Evolutionary conservation across 2,113 vertebrate genomes (phyloP).

Genomic region (Xenopus tropicalis): UCB_Xtro_10.0 CM004444.2:99545001-99545500

Average conservation of each 20-base stretch:
- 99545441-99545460: no score
- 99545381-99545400: not conserved
- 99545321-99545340: no score
- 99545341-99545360: no score
- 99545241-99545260: no score
- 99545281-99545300: no score
- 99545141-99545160: not conserved
- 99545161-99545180: not conserved
- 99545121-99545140: not conserved
- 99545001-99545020: slow-evolving; percentile 42
- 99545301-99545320: no score
- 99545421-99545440: no score
- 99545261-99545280: no score
- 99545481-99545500: no score
- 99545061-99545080: slow-evolving; percentile 22
- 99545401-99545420: no score
- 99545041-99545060: slow-evolving; percentile 20
- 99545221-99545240: not conserved
- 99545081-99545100: not conserved
- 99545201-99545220: not conserved
- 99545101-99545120: not conserved
- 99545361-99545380: not conserved
- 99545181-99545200: not conserved
- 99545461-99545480: no score
- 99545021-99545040: slow-evolving; percentile 42